Base-by-base conservation (phyloP, 2,888 invertebrate genomes). In the Muscina levida region DNA sequence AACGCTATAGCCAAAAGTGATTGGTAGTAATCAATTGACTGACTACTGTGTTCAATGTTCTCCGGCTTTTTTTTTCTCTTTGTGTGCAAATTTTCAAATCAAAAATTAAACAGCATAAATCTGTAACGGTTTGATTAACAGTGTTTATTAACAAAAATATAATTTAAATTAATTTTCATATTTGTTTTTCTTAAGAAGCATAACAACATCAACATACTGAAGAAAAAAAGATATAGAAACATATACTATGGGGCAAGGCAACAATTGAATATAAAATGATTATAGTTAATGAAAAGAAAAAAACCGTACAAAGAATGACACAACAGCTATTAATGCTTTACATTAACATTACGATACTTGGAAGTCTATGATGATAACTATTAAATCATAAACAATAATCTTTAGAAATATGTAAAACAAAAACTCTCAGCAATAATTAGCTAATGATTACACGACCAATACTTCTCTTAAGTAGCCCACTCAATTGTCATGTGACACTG, bases 401-500 rank as follows among this genome's bases (percentile, higher is more conserved):
- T n/a, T n/a, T n/a, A n/a, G n/a, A n/a, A n/a, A n/a, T 13, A 46
- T 1, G 5, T 15, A 1, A 17, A 48, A 15, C 11, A 46, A 17
- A 46, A 46, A 24, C 13, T n/a, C n/a, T n/a, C n/a, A 13, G 1
- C 24, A 53, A 53, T 53, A 53, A 53, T 53, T 22, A 53, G 22
- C 13, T 22, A 53, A 53, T 53, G 53, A 53, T 53, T 53, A 13
- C 11, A 0, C 24, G 53, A 24, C 53, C 22, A 53, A 53, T 53
- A 13, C 10, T 31, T 53, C 24, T 24, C 22, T 39, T 62, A 62
- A 62, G 59, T 62, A 42, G 8, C 2, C 42, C 59, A 39, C 39
- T 62, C 53, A 24, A 53, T 53, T 6, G 53, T n/a, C n/a, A 42
- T 62, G 17, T 48, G 59, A 62, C 59, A 62, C 59, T 62, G 59